Conservation (phyloP, 2,797 vertebrate genomes). For the Alouatta caraya region DNA sequence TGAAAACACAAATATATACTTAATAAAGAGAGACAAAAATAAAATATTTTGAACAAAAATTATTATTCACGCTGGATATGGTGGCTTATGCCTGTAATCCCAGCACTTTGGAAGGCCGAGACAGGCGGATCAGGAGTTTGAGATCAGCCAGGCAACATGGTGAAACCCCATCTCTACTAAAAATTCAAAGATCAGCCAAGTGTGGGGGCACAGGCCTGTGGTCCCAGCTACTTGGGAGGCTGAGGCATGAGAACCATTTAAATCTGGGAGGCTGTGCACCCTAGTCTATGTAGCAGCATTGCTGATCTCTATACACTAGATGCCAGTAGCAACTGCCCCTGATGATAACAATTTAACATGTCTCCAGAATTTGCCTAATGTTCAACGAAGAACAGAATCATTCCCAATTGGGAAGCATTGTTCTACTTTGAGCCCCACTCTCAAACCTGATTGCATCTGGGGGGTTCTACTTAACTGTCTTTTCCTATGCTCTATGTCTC, state of each 20-base stretch:
- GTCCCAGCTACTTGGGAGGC: too few relatives aligned
- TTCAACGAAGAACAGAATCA: background rate
- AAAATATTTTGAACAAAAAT: background rate
- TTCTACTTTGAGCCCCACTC: background rate
- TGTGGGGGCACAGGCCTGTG: too few relatives aligned
- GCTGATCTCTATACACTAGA: background rate
- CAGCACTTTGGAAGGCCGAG: too few relatives aligned
- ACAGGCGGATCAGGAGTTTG: too few relatives aligned
- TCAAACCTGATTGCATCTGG: background rate
- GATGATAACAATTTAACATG: background rate
- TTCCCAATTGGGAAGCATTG: background rate
- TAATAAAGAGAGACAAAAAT: background rate
- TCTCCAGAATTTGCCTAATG: background rate
- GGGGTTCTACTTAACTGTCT: background rate
- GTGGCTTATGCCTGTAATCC: too few relatives aligned
- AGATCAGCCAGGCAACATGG: too few relatives aligned
- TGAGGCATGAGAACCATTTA: background rate
- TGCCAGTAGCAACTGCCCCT: too few relatives aligned
- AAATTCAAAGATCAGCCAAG: too few relatives aligned
- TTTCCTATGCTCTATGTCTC: fast-evolving
- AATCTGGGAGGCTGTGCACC: background rate
- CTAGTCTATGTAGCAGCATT: background rate
- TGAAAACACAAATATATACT: background rate
- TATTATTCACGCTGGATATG: background rate
- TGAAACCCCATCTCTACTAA: fast-evolving